These are phyloP conservation scores for Gobionotothen gibberifrons DNA, from an alignment of 2,797 vertebrate genomes.

Conservation along the genomic window DNA sequence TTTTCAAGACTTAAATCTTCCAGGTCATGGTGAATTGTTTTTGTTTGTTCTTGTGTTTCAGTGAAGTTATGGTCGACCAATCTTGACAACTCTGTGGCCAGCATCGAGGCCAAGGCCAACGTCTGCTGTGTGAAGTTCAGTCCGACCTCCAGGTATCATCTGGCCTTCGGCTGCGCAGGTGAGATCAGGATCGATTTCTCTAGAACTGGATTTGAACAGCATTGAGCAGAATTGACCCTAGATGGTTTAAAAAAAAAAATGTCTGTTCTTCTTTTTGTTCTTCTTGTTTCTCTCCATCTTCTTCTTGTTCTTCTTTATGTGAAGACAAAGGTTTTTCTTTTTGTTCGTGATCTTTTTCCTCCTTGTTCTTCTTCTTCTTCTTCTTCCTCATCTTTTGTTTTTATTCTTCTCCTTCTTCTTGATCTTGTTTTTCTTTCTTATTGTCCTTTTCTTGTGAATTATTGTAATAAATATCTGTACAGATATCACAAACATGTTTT, in stretches of 20 bases:
- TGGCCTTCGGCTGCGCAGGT: constrained; percentile 99
- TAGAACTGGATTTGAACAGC: no score
- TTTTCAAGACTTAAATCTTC: not conserved
- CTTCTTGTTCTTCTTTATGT: no score
- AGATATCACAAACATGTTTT: not conserved
- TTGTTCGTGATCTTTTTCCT: no score
- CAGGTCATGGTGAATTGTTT: not conserved
- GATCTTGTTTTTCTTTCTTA: no score
- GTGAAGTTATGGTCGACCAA: constrained; percentile 99
- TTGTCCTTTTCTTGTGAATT: not conserved
- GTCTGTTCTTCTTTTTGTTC: no score
- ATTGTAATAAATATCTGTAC: not conserved
- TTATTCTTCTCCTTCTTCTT: no score
- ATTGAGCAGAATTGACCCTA: no score
- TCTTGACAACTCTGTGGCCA: constrained; percentile 97
- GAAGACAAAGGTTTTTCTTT: no score
- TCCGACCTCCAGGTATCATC: constrained; percentile 96
- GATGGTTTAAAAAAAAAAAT: no score
- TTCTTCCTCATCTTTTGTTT: no score
- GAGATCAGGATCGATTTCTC: constrained; percentile 25
- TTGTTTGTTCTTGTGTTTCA: constrained; percentile 65
- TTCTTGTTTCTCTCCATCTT: no score
- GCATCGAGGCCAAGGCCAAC: constrained; percentile 98
- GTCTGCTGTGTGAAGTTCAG: constrained; percentile 99
- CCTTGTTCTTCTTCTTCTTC: no score